phyloP scores from a whole-genome alignment of 2,113 vertebrate species.

The Mixornis gularis region DNA sequence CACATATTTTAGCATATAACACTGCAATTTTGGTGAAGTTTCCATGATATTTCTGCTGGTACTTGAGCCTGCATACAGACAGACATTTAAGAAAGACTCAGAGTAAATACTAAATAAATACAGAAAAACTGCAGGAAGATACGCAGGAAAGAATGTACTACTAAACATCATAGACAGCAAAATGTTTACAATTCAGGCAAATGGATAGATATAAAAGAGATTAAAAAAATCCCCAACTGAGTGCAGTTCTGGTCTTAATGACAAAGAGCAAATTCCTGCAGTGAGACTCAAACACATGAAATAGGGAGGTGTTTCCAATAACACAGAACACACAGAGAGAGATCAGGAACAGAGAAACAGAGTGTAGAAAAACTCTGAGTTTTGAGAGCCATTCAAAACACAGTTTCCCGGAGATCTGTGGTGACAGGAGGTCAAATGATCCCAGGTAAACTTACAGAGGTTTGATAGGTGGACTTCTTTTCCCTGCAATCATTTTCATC shows the following conservation, averaged over 20 bases:
- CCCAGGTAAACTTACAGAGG: slow-evolving; percentile 77
- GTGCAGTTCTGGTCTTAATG: not conserved
- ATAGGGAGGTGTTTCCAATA: not conserved
- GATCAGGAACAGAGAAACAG: not conserved
- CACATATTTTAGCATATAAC: not conserved
- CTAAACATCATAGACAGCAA: not conserved
- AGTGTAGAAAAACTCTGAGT: not conserved
- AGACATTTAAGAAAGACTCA: not conserved
- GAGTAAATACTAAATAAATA: not conserved
- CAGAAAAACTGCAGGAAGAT: not conserved
- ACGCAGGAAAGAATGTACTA: not conserved
- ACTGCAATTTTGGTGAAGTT: not conserved
- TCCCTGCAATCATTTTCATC: slow-evolving; percentile 91
- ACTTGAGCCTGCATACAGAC: not conserved
- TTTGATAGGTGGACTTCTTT: slow-evolving; percentile 88
- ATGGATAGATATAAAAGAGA: not conserved
- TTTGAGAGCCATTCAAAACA: not conserved
- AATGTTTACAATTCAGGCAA: not conserved
- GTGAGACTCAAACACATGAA: not conserved
- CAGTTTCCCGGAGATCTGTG: not conserved
- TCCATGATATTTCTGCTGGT: not conserved
- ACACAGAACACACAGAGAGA: not conserved
- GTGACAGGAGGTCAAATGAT: not conserved
- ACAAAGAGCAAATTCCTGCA: not conserved
- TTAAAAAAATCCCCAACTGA: not conserved